Conservation (phyloP, 1,140 invertebrate genomes). For the Heliothis virescens region DNA sequence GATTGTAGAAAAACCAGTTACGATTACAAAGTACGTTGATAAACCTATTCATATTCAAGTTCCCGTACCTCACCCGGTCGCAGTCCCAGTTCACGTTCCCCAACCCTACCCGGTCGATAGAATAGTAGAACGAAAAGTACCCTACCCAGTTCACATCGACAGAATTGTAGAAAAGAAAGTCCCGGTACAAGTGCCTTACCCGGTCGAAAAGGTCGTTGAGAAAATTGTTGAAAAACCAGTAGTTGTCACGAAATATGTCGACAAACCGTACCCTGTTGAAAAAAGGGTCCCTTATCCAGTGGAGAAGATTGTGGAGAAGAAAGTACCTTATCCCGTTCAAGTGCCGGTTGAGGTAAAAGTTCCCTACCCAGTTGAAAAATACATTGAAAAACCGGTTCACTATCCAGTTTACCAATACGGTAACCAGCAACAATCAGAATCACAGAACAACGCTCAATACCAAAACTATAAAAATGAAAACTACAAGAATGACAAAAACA, state of each 20-base stretch:
- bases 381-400: conserved; percentile 79
- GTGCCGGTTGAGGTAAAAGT: conserved; percentile 85
- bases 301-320: conserved; percentile 81
- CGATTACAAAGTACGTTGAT: conserved; percentile 86
- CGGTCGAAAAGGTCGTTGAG: conserved; percentile 84
- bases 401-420: conserved; percentile 60
- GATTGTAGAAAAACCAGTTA: conserved; percentile 87
- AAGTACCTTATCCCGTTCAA: conserved; percentile 86
- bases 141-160: conserved; percentile 86
- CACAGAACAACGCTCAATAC: conserved; percentile 34
- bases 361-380: conserved; percentile 85
- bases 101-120: conserved; percentile 84
- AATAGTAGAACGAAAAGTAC: conserved; percentile 86
- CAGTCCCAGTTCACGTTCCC: conserved; percentile 80
- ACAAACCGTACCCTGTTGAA: conserved; percentile 85
- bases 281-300: conserved; percentile 84
- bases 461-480: conserved; percentile 32
- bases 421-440: conserved; percentile 16
- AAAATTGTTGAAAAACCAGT: conserved; percentile 85
- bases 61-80: conserved; percentile 82
- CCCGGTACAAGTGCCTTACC: conserved; percentile 85
- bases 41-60: conserved; percentile 86
- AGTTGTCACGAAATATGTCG: conserved; percentile 83
- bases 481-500: neutral
- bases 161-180: conserved; percentile 86